Conservation (phyloP, 2,113 vertebrate genomes). For the Pundamilia nyererei region DNA sequence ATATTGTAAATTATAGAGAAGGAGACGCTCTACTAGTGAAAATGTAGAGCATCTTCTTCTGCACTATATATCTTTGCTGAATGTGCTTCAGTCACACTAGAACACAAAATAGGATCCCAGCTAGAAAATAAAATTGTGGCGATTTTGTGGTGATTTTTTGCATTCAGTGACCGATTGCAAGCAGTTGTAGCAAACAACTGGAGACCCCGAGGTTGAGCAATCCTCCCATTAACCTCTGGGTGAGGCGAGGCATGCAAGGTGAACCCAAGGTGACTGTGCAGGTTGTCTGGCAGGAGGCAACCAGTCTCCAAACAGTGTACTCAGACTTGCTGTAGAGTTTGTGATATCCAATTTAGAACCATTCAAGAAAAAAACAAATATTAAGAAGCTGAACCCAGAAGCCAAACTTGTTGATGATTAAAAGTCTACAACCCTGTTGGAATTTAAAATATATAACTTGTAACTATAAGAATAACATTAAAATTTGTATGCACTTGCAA, state of each 20-base stretch:
- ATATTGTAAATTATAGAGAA: background rate
- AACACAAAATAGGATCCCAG: background rate
- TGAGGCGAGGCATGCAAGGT: background rate
- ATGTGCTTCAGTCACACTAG: background rate
- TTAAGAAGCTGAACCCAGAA: background rate
- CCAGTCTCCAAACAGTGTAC: background rate
- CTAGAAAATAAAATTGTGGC: background rate
- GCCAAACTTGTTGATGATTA: background rate
- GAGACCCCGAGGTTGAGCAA: background rate
- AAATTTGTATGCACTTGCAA: fast-evolving
- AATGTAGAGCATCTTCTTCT: background rate
- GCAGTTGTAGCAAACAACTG: background rate
- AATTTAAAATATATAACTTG: background rate
- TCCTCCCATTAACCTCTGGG: fast-evolving
- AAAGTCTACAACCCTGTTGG: background rate
- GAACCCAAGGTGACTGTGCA: background rate
- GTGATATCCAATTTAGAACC: background rate
- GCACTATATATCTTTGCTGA: background rate
- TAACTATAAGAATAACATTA: background rate
- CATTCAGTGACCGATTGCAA: background rate
- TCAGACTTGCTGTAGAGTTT: background rate
- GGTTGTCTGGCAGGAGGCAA: background rate
- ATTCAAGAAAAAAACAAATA: background rate
- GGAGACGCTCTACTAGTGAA: background rate
- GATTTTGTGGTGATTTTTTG: background rate